phyloP scores from a whole-genome alignment of 2,888 invertebrate species.

The Drosophila affinis region DNA sequence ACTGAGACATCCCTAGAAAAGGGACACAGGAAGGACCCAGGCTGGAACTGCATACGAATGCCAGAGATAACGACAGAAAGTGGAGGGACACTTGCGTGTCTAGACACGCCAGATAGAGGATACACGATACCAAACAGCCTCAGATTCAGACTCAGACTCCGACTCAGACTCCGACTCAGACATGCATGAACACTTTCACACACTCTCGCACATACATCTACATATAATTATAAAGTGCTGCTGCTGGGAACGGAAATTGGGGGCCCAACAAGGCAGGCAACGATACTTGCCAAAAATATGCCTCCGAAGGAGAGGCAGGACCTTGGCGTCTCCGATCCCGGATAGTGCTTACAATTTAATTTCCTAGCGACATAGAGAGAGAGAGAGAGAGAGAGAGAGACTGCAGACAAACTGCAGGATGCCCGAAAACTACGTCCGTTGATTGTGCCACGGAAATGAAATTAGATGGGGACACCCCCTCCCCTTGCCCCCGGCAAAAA shows the following conservation, averaged over 20 bases:
- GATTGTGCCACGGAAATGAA: slow-evolving; percentile 64
- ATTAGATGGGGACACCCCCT: slow-evolving; percentile 41
- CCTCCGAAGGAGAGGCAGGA: neutral
- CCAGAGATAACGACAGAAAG: slow-evolving; percentile 37
- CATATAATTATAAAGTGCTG: slow-evolving; percentile 60
- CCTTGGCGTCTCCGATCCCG: slow-evolving; percentile 45
- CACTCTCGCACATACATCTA: neutral
- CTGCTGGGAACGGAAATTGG: slow-evolving; percentile 55
- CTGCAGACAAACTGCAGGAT: slow-evolving; percentile 48
- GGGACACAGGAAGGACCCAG: slow-evolving; percentile 41
- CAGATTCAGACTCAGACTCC: no score
- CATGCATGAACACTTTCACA: neutral
- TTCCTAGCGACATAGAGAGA: slow-evolving; percentile 48
- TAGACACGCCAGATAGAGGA: slow-evolving; percentile 18
- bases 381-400: slow-evolving; percentile 1
- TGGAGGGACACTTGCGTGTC: slow-evolving; percentile 5
- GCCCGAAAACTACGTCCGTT: slow-evolving; percentile 53
- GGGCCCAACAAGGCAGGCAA: slow-evolving; percentile 24
- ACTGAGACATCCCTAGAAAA: slow-evolving; percentile 3
- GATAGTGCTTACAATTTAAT: slow-evolving; percentile 72
- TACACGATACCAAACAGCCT: neutral
- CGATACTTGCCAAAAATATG: slow-evolving; percentile 17
- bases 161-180: no score
- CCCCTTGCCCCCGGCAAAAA: neutral
- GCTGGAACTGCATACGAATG: slow-evolving; percentile 31